A percentile compares a stretch with the other conserved stretches of the same genome.
These are phyloP conservation scores for Macroglossus sobrinus DNA, from an alignment of 2,113 vertebrate species.

Conservation along the genomic window DNA sequence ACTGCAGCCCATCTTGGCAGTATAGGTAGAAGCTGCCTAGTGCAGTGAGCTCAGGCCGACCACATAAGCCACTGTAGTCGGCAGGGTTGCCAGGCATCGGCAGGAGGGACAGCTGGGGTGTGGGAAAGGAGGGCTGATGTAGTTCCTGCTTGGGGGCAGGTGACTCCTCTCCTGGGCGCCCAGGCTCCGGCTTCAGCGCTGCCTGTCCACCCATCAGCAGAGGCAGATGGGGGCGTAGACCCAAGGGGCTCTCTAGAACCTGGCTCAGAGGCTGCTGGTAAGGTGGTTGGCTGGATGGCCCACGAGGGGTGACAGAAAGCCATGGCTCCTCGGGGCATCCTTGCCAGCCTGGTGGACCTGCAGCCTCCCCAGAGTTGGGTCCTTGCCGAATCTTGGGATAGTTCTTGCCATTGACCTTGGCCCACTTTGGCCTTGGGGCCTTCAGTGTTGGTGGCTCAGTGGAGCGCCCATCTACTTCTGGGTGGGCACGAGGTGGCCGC, in stretches of 20 bases:
- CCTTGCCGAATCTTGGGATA: slow-evolving; percentile 88
- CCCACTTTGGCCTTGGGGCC: slow-evolving; percentile 81
- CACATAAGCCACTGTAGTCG: slow-evolving; percentile 81
- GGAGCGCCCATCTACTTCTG: slow-evolving; percentile 63
- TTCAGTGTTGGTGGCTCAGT: slow-evolving; percentile 72
- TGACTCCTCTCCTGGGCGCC: slow-evolving; percentile 87
- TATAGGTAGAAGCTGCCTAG: slow-evolving; percentile 83
- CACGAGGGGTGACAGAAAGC: slow-evolving; percentile 71
- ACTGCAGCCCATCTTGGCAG: slow-evolving; percentile 83
- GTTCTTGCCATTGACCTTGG: slow-evolving; percentile 82
- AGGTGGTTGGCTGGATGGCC: slow-evolving; percentile 58
- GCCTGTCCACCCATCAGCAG: slow-evolving; percentile 92
- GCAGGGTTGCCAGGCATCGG: slow-evolving; percentile 84
- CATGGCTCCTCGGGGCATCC: slow-evolving; percentile 64
- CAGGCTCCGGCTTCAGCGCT: slow-evolving; percentile 87
- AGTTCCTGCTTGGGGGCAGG: slow-evolving; percentile 93
- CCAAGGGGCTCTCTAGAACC: slow-evolving; percentile 87
- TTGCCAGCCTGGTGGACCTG: slow-evolving; percentile 72
- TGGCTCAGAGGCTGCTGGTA: slow-evolving; percentile 86
- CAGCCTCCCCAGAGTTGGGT: slow-evolving; percentile 80
- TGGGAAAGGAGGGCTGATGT: slow-evolving; percentile 87
- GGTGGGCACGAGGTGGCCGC: slow-evolving; percentile 73
- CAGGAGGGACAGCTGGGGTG: slow-evolving; percentile 85
- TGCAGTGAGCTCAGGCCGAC: slow-evolving; percentile 78
- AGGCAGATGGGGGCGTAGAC: slow-evolving; percentile 92